A percentile compares a stretch with the other conserved stretches of the same genome.
Conservation (phyloP, 2,888 invertebrate species). For the Diaprepes abbreviatus region DNA sequence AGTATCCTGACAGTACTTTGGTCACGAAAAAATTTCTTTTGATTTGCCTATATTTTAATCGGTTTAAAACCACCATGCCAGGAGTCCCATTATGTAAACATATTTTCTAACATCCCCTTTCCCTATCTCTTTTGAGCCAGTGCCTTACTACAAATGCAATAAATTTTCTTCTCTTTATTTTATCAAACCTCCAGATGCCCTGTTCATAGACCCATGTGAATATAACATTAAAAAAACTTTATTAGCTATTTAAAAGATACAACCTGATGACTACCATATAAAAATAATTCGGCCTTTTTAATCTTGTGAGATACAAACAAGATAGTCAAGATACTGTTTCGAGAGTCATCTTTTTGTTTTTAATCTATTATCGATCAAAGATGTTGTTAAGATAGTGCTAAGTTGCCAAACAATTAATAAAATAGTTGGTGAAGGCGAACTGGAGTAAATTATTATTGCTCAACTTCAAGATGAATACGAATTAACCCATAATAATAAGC, state of each 20-base stretch:
- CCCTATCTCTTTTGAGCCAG: too few relatives aligned
- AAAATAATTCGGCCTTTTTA: conserved; percentile 34
- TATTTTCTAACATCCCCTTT: too few relatives aligned
- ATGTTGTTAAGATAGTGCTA: conserved; percentile 35
- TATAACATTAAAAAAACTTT: conserved; percentile 13
- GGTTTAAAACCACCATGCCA: too few relatives aligned
- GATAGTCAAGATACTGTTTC: conserved; percentile 21
- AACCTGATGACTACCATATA: conserved; percentile 28
- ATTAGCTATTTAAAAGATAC: conserved; percentile 30
- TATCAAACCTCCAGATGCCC: too few relatives aligned
- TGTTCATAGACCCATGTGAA: too few relatives aligned
- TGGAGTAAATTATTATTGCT: conserved; percentile 36
- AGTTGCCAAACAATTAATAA: conserved; percentile 36
- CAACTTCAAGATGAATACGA: conserved; percentile 40
- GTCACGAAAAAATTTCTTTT: too few relatives aligned
- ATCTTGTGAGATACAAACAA: conserved; percentile 20
- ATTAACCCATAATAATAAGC: conserved; percentile 42
- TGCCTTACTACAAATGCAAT: too few relatives aligned
- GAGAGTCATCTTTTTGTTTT: conserved; percentile 28
- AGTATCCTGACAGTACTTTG: too few relatives aligned
- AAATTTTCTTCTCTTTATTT: too few relatives aligned
- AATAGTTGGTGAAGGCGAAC: conserved; percentile 25
- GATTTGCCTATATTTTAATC: too few relatives aligned
- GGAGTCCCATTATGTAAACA: too few relatives aligned
- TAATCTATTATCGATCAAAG: conserved; percentile 14